These are phyloP conservation scores for Caradrina clavipalpis DNA, from an alignment of 2,888 invertebrate genomes.

Conservation along the genomic window DNA sequence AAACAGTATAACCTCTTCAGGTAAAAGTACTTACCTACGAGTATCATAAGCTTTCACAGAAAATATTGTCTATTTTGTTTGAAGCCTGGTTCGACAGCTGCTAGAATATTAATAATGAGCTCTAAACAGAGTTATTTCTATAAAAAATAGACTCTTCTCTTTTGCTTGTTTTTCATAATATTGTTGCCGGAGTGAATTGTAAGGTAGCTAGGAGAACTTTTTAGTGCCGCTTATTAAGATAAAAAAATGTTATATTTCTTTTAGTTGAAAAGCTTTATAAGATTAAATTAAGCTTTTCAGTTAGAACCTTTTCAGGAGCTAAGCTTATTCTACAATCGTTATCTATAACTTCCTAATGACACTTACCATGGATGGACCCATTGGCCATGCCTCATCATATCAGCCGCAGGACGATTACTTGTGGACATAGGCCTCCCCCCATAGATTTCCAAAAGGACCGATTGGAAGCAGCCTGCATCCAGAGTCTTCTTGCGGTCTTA, in stretches of 20 bases:
- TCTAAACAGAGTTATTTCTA: conserved; percentile 19
- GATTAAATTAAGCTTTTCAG: too few relatives aligned
- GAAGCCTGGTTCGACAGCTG: conserved; percentile 20
- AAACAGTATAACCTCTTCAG: not conserved
- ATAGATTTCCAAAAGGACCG: too few relatives aligned
- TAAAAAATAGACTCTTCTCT: conserved; percentile 3
- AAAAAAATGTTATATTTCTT: not conserved
- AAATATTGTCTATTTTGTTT: conserved; percentile 1
- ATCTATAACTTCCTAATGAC: too few relatives aligned
- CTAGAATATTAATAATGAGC: conserved; percentile 30
- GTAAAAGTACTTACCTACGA: not conserved
- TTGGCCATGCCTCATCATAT: too few relatives aligned
- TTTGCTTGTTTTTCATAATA: not conserved
- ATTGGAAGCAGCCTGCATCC: too few relatives aligned
- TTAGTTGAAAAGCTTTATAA: not conserved
- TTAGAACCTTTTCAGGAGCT: too few relatives aligned
- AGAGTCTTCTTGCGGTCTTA: too few relatives aligned
- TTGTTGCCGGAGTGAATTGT: not conserved
- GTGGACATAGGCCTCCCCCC: too few relatives aligned
- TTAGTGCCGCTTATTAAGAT: not conserved
- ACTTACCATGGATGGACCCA: too few relatives aligned
- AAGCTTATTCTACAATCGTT: too few relatives aligned
- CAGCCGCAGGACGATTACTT: too few relatives aligned
- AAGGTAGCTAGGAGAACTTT: not conserved
- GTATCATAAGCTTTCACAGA: conserved; percentile 7